Percentiles rank a stretch among this genome's conserved stretches.
These are phyloP conservation scores for Epicauta chinensis DNA, from an alignment of 1,140 invertebrate species.

Conservation along the genomic window DNA sequence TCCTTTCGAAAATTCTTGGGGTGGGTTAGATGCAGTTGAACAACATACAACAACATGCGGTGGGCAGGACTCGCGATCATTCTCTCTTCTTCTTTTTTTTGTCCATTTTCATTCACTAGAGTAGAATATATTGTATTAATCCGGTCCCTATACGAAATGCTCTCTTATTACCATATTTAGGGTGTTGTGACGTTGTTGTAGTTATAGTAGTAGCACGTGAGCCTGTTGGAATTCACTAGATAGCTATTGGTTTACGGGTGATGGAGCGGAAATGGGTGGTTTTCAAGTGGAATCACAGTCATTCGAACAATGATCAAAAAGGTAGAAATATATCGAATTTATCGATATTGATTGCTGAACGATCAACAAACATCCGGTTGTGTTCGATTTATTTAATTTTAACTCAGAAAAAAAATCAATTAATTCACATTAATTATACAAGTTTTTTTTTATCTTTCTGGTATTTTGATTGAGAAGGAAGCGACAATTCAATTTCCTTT, in stretches of 20 bases:
- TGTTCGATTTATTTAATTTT: background rate
- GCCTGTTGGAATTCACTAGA: slow-evolving; percentile 7
- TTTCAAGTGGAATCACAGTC: slow-evolving; percentile 4
- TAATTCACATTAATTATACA: too few species aligned
- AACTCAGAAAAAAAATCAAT: too few species aligned
- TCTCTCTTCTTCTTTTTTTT: background rate
- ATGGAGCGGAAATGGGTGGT: slow-evolving; percentile 20
- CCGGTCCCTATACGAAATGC: background rate
- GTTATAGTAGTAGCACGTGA: too few species aligned
- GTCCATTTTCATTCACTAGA: slow-evolving; percentile 3
- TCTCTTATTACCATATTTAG: slow-evolving; percentile 19
- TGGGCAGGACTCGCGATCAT: slow-evolving; percentile 6
- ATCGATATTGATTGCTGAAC: too few species aligned
- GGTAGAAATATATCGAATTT: too few species aligned
- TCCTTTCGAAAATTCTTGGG: slow-evolving; percentile 14
- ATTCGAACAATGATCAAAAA: too few species aligned
- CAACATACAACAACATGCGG: too few species aligned
- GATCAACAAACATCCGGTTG: slow-evolving; percentile 12
- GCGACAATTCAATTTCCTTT: slow-evolving; percentile 20
- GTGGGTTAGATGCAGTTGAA: background rate
- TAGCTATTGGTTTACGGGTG: slow-evolving; percentile 15
- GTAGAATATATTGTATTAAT: slow-evolving; percentile 2
- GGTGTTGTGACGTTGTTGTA: too few species aligned
- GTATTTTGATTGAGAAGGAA: slow-evolving; percentile 4
- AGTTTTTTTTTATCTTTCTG: too few species aligned